Percentiles rank a stretch among this genome's conserved stretches.
Evolutionary conservation across 1,140 invertebrate genomes (phyloP).

Genomic region (Oppia nitens): DNA sequence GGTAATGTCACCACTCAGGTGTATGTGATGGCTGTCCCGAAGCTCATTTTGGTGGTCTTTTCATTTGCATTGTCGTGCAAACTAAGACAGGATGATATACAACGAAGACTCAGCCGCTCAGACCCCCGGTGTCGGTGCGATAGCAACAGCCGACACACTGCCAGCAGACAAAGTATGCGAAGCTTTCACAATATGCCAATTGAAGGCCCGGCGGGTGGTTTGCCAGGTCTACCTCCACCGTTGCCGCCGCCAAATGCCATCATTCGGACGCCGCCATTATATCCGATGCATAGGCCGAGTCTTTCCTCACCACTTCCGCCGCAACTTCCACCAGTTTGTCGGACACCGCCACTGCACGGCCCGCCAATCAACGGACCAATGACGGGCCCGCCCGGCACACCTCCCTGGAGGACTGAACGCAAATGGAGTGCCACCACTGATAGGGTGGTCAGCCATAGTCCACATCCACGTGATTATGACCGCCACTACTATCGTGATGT

Average conservation of each 20-base stretch:
- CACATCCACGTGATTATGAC: constrained; percentile 2
- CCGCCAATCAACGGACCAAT: not conserved
- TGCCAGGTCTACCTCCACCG: not conserved
- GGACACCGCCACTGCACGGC: not conserved
- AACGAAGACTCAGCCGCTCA: not conserved
- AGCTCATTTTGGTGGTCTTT: constrained; percentile 4
- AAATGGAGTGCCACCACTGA: not conserved
- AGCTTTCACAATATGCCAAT: not conserved
- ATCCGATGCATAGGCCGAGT: constrained; percentile 9
- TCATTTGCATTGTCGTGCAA: constrained; percentile 5
- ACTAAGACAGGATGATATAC: constrained; percentile 5
- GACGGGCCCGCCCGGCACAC: not conserved
- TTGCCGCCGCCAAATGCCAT: constrained; percentile 4
- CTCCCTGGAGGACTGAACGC: not conserved
- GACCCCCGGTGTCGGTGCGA: not conserved
- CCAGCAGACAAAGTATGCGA: not conserved
- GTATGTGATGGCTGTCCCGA: not conserved
- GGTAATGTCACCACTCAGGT: constrained; percentile 4
- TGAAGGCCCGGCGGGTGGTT: not conserved
- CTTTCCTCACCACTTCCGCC: not conserved
- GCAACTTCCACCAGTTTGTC: not conserved
- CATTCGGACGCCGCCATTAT: constrained; percentile 10
- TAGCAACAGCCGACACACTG: not conserved
- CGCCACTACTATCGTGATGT: constrained; percentile 10
- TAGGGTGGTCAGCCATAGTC: not conserved